Conservation (phyloP, 2,888 invertebrate genomes). For the Oxyteleia sp. region DNA sequence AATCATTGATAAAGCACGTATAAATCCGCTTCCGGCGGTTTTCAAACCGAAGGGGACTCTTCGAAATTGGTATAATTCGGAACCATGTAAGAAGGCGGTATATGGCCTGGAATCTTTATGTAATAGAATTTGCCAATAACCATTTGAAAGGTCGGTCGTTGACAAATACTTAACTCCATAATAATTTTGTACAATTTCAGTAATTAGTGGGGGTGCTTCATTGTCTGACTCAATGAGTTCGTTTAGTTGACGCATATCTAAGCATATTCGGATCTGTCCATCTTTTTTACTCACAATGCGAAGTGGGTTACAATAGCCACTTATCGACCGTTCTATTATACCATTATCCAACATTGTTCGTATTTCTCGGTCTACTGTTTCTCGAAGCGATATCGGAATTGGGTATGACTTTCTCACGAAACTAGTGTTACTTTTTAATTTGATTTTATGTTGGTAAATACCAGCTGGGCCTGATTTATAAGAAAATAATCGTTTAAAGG, state of each 20-base stretch:
- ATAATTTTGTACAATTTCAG: slow-evolving; percentile 70
- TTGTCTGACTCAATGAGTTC: slow-evolving; percentile 78
- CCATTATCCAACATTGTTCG: neutral
- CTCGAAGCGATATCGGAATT: neutral
- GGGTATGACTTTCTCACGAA: slow-evolving; percentile 66
- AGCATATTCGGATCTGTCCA: neutral
- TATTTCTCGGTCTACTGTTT: neutral
- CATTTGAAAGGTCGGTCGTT: slow-evolving; percentile 71
- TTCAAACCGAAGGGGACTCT: slow-evolving; percentile 80
- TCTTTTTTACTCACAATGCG: slow-evolving; percentile 7
- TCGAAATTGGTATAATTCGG: slow-evolving; percentile 74
- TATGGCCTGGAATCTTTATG: slow-evolving; percentile 44
- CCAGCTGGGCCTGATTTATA: slow-evolving; percentile 17
- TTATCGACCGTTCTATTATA: slow-evolving; percentile 11
- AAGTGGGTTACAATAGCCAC: neutral
- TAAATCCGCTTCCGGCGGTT: slow-evolving; percentile 76
- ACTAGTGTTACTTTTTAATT: slow-evolving; percentile 68
- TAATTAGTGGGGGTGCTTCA: slow-evolving; percentile 73
- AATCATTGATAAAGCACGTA: slow-evolving; percentile 66
- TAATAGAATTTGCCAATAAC: slow-evolving; percentile 76
- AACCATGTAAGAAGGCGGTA: slow-evolving; percentile 65
- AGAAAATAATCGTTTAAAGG: slow-evolving; percentile 38
- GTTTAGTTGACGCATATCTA: slow-evolving; percentile 75
- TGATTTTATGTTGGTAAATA: slow-evolving; percentile 67
- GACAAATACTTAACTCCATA: slow-evolving; percentile 46